These are phyloP conservation scores for Ictidomys tridecemlineatus DNA, from an alignment of 2,113 vertebrate species.

Conservation along the genomic window DNA sequence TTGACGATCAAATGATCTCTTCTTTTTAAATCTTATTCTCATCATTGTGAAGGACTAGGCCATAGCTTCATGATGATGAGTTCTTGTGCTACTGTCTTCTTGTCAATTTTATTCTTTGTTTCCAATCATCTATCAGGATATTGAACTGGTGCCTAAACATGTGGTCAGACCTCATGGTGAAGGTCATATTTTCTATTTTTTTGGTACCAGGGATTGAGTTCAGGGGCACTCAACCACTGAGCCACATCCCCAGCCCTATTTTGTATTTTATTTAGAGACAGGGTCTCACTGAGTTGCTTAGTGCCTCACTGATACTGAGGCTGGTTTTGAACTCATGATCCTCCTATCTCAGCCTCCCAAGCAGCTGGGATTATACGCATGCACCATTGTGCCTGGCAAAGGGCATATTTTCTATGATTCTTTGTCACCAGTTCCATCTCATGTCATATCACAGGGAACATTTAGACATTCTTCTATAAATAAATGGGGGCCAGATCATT, in stretches of 20 bases:
- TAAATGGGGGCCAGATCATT: not conserved
- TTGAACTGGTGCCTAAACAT: not conserved
- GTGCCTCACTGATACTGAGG: no score
- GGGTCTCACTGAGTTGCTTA: no score
- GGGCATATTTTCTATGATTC: not conserved
- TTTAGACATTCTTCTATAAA: not conserved
- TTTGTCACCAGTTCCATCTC: not conserved
- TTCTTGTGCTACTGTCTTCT: not conserved
- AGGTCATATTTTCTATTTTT: not conserved
- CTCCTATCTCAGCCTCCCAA: no score
- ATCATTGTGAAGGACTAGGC: not conserved
- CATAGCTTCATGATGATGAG: not conserved
- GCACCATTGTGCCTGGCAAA: not conserved
- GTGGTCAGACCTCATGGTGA: not conserved
- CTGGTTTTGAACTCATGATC: no score
- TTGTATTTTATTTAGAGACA: no score
- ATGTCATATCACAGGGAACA: not conserved
- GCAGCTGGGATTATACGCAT: no score
- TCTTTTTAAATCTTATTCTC: conserved; percentile 2
- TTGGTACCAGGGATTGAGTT: no score
- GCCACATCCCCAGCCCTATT: no score
- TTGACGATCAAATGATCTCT: not conserved
- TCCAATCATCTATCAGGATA: not conserved
- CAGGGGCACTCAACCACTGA: no score
- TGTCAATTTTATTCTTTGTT: not conserved